Evolutionary conservation across 1,140 invertebrate genomes (phyloP), one percentile per base, ranked within the genome.

Genomic region (Musca domestica): DNA sequence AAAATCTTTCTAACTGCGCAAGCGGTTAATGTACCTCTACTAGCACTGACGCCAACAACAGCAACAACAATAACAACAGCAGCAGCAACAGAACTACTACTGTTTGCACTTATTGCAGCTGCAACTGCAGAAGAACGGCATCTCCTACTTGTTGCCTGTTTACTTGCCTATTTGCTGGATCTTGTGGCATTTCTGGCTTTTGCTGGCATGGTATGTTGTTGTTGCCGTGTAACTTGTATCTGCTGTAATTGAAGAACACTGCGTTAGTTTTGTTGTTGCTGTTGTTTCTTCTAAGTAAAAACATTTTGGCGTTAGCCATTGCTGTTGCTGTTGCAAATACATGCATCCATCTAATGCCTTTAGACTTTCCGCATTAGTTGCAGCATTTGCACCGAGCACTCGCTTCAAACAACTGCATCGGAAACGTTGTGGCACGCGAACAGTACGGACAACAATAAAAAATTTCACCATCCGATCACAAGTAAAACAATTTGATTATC

Each of bases 341-440:
- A 49, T 68, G 63, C 51, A 51, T 66, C 64, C 48, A 66, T 58
- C 61, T 68, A 68, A 61, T 61, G 56, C 56, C 56, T 61, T 61
- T 34, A 68, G 67, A 68, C 75, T 79, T 79, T 80, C 76, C 77
- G 77, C 77, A 77, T 76, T 76, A 79, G 76, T 77, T 80, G 76
- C 75, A 75, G 76, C 76, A 79, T 79, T 79, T 77, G 77, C 77
- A 80, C 77, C 77, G 77, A 80, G 74, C 77, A 80, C 77, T 80
- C 77, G 77, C 77, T 77, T 76, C 76, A 79, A 77, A 79, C 77
- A 79, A 80, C 77, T 80, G 77, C 77, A 80, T 75, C 77, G 76
- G 77, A 77, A 80, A 80, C 74, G 77, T 80, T 79, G 77, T 80
- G 77, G 77, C 77, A 79, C 77, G 77, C 77, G 77, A 77, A 78